These are phyloP conservation scores for Ceryle rudis DNA, from an alignment of 2,797 vertebrate species.

Conservation along the genomic window DNA sequence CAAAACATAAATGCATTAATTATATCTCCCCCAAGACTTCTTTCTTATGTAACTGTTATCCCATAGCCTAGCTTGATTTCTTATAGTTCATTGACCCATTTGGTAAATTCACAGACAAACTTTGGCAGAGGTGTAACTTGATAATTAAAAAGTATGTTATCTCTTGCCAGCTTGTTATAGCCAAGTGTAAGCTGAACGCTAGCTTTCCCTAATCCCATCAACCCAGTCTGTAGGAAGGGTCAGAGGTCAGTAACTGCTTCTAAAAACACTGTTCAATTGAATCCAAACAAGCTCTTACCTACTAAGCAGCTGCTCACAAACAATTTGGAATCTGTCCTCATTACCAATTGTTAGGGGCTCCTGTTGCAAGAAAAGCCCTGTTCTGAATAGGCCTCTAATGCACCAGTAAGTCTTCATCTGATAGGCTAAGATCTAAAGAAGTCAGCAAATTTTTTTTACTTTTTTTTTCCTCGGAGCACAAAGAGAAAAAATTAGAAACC, in stretches of 20 bases:
- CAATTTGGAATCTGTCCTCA: constrained; percentile 67
- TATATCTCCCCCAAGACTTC: not conserved
- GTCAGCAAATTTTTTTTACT: constrained; percentile 20
- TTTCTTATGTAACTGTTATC: constrained; percentile 19
- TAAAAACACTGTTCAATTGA: constrained; percentile 76
- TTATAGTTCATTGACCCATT: constrained; percentile 79
- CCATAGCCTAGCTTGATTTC: constrained; percentile 34
- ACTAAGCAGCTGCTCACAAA: constrained; percentile 76
- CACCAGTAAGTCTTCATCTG: constrained; percentile 11
- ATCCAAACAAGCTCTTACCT: constrained; percentile 80
- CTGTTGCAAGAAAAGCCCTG: constrained; percentile 56
- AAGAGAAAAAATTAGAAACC: constrained; percentile 8
- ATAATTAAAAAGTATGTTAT: constrained; percentile 91
- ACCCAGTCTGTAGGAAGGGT: constrained; percentile 82
- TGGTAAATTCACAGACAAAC: constrained; percentile 78
- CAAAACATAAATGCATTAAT: not conserved
- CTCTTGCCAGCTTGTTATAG: constrained; percentile 85
- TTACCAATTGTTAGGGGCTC: constrained; percentile 68
- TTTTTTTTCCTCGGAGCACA: not conserved
- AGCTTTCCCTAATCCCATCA: constrained; percentile 88
- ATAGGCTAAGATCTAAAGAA: constrained; percentile 45
- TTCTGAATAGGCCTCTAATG: constrained; percentile 51
- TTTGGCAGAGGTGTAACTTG: constrained; percentile 83
- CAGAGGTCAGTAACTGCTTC: constrained; percentile 88
- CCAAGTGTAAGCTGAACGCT: constrained; percentile 82